Percentiles rank a stretch among this genome's conserved stretches.
These are phyloP conservation scores for Drosophila parabipectinata DNA, from an alignment of 1,140 invertebrate genomes.

Conservation along the genomic window DNA sequence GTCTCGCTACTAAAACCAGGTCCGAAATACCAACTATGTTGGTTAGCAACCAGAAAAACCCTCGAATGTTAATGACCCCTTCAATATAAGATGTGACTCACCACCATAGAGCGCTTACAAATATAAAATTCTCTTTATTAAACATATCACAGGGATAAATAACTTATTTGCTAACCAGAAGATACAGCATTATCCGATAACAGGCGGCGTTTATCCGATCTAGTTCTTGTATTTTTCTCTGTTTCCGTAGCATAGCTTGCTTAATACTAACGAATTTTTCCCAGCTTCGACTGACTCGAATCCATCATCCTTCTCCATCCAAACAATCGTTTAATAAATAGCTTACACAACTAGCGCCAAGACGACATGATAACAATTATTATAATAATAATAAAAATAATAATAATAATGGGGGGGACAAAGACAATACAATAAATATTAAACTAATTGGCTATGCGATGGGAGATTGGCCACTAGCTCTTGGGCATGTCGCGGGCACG, in stretches of 20 bases:
- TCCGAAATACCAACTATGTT: neutral
- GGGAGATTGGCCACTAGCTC: conserved; percentile 58
- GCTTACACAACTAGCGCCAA: conserved; percentile 68
- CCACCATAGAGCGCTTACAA: conserved; percentile 3
- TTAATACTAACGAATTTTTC: conserved; percentile 54
- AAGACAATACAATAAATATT: conserved; percentile 74
- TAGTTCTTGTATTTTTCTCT: conserved; percentile 48
- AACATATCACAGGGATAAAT: conserved; percentile 84
- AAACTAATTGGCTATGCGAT: conserved; percentile 64
- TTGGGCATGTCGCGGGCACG: conserved; percentile 85
- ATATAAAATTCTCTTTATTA: conserved; percentile 70
- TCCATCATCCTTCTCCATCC: conserved; percentile 25
- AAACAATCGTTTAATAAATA: conserved; percentile 71
- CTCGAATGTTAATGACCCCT: conserved; percentile 13
- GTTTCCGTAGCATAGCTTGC: conserved; percentile 40
- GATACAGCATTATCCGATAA: conserved; percentile 51
- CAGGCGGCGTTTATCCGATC: conserved; percentile 17
- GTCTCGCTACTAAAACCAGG: no score
- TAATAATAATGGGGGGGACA: conserved; percentile 62
- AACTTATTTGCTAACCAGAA: conserved; percentile 76
- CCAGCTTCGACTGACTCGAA: conserved; percentile 47
- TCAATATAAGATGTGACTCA: conserved; percentile 17
- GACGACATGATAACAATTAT: conserved; percentile 58
- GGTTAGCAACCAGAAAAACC: conserved; percentile 8
- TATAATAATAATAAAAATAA: conserved; percentile 51